Evolutionary conservation across 2,888 invertebrate genomes (phyloP), one percentile per base, ranked within the genome.

Genomic region (Hoplodrina ambigua): DNA sequence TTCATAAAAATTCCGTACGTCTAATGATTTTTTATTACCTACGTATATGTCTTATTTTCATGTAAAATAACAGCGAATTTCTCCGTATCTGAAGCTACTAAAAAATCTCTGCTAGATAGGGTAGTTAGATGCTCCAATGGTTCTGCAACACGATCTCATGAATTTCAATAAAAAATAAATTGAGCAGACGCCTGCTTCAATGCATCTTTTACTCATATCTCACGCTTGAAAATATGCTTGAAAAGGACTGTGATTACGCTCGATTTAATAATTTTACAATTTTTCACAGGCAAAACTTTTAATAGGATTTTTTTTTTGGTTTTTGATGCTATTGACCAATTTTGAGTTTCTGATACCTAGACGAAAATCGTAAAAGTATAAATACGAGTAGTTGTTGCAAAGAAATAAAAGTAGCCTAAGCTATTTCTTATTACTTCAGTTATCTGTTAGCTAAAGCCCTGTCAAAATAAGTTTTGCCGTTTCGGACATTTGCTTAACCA

Each of bases 121-220:
- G 4, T 80, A 59, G 55, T 76, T 62, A 62, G 41, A 44, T 41
- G 52, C 55, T 75, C 37, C 44, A 49, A 55, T 55, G 76, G 20
- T 11, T 58, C n/a, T 49, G 25, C 20, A 46, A 80, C 33, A 60
- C 46, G 44, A 50, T 53, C 69, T 76, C 70, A 76, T 76, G 69
- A 81, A 81, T 77, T 52, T 81, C 41, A 77, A 64, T 81, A 77
- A 77, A 77, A 78, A 77, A 52, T 61, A 65, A 77, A 81, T 77
- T 70, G 60, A 56, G 20, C 69, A 60, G 59, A 10, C 59, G 37
- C 44, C 37, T 63, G 56, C 52, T 54, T 52, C 37, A 52, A 52
- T 52, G 46, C 78, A 70, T 58, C 60, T 64, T 61, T 70, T 52
- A 49, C 64, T 61, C 20, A 64, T 55, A 64, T 61, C 20, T 69